Base-by-base conservation (phyloP, 2,113 vertebrate species). In the Urocynchramus pylzowi region DNA sequence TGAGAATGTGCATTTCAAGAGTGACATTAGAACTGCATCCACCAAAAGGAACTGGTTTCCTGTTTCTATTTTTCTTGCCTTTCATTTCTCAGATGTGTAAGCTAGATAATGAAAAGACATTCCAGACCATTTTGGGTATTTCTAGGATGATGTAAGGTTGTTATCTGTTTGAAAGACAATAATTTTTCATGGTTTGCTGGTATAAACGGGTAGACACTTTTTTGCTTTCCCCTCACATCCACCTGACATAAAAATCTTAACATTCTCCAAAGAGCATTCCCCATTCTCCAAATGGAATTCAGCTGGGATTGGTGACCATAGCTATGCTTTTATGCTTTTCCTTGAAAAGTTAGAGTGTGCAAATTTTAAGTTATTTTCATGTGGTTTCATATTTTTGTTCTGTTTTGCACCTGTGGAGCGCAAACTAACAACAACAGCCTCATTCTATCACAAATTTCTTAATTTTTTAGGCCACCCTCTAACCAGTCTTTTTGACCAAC, bases 81-180 rank as follows among this genome's bases (percentile, higher is more conserved):
- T 89, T 87, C 90, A 96, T 96, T 92, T 96, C 81, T 96, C 90
- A 92, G 88, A 96, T 95, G 79, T 81, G 74, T 87, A 90, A 93
- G 90, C 52, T 45, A 92, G 82, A 92, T 92, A 95, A 96, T 82
- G 83, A 96, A 95, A 97, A 96, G 76, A 76, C 80, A 93, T 95
- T 95, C 92, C 96, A 87, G 80, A 86, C 73, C 69, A 89, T 95
- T 91, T 96, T 71, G 87, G 70, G 78, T 91, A 94, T 92, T 71
- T 76, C 73, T 71, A 74, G 76, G 95, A 93, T 89, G 83, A 94
- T 61, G 91, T 84, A 89, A 94, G 74, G 80, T 80, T 94, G 92
- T 95, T 95, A 90, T 94, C 92, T 96, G 4, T 60, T 75, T 92
- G 88, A 95, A 92, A 75, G 60, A 89, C 84, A 90, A 90, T 84